Evolutionary conservation across 2,797 vertebrate species (phyloP).

Genomic region (Holocentrus rufus): DNA sequence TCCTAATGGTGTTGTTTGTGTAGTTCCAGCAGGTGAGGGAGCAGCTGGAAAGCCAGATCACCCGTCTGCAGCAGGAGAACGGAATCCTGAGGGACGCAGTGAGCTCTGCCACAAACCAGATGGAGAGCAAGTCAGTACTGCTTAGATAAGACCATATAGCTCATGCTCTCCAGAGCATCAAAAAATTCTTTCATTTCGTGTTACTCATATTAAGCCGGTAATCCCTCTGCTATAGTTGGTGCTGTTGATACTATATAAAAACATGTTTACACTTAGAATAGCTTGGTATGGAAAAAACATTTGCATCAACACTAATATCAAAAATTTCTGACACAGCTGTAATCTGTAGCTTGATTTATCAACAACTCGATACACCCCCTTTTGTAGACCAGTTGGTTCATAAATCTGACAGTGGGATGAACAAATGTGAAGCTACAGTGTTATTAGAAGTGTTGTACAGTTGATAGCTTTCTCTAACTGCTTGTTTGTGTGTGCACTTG

Average conservation of each 20-base stretch:
- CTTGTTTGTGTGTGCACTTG: conserved; percentile 1
- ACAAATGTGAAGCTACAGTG: too few species aligned
- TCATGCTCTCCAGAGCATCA: neutral
- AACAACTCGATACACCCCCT: neutral
- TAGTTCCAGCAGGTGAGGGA: conserved; percentile 95
- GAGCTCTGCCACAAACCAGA: conserved; percentile 94
- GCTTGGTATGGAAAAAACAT: too few species aligned
- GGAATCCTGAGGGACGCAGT: conserved; percentile 97
- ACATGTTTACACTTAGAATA: too few species aligned
- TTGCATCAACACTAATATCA: neutral
- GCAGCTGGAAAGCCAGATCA: conserved; percentile 94
- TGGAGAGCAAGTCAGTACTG: conserved; percentile 96
- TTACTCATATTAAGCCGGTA: neutral
- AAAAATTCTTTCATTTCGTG: neutral
- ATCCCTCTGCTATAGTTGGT: too few species aligned
- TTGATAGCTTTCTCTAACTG: conserved; percentile 3
- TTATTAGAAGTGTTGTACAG: neutral
- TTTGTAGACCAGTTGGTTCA: too few species aligned
- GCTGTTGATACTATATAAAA: too few species aligned
- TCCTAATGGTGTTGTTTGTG: conserved; percentile 14
- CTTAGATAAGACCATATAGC: neutral
- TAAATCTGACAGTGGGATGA: too few species aligned
- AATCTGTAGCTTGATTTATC: conserved; percentile 18
- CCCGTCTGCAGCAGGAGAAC: conserved; percentile 96
- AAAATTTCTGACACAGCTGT: neutral